Evolutionary conservation across 2,797 vertebrate genomes (phyloP).

Genomic region (Platyrinchus mystaceus): DNA sequence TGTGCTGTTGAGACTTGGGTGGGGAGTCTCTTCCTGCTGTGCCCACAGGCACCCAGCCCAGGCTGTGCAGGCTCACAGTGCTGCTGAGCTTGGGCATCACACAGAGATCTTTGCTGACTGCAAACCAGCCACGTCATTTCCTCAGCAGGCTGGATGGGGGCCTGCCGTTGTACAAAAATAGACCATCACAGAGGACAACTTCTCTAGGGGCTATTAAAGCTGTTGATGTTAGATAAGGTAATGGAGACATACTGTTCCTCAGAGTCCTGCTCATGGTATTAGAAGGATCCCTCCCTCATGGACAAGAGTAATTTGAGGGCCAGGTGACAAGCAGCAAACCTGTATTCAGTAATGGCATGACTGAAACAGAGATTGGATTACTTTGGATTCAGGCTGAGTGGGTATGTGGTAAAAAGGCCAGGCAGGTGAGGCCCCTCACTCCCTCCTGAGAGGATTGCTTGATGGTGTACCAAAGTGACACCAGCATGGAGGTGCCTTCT

Average conservation of each 20-base stretch:
- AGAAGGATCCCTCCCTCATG: background rate
- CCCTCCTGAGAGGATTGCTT: background rate
- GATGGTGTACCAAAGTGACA: background rate
- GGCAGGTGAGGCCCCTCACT: background rate
- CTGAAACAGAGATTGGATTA: background rate
- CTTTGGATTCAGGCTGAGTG: background rate
- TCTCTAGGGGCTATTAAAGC: background rate
- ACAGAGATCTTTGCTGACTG: background rate
- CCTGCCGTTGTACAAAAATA: background rate
- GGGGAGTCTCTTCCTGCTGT: background rate
- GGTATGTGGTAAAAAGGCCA: rapidly evolving
- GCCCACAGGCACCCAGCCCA: background rate
- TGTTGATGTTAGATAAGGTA: background rate
- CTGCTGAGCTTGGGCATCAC: background rate
- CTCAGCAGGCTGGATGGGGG: background rate
- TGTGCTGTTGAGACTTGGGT: background rate
- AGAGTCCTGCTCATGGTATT: background rate
- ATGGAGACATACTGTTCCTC: background rate
- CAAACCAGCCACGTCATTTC: background rate
- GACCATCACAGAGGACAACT: background rate
- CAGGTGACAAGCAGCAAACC: background rate
- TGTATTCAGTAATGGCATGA: background rate
- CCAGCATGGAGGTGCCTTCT: background rate
- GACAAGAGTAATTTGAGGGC: background rate
- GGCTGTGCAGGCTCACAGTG: rapidly evolving